Base-by-base conservation (phyloP, 2,888 invertebrate genomes). In the Scaptomyza flava region DNA sequence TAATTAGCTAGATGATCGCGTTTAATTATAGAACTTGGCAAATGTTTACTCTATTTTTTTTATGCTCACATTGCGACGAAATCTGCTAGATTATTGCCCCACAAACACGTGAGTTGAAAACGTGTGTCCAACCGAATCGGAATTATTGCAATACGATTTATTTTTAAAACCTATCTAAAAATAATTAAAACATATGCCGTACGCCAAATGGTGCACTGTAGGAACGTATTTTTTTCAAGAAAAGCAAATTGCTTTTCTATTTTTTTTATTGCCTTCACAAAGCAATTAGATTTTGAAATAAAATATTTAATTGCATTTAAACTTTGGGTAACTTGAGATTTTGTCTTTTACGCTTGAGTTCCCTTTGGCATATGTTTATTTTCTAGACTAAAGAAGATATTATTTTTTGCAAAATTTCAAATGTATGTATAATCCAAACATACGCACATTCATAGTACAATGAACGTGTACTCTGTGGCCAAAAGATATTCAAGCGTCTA, bases 11-110 rank as follows among this genome's bases (percentile, higher is more conserved):
- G 60, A 63, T 47, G 59, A 53, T 31, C 17, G 56, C 14, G 47
- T 23, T 20, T 77, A 77, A 51, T 62, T 62, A 62, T 73, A 73
- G 72, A 71, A 62, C 58, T 73, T 73, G 73, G 73, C 73, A 77
- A 50, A 41, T 48, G 45, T 12, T 48, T 20, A 43, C 17, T 0
- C 12, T 12, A 12, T 12, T 5, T 14, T 12, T 12, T 34, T 27
- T 41, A 56, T 56, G 34, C 31, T 43, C 66, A 51, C 73, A 61
- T 47, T 64, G 56, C 62, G 38, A 61, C 75, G 87, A 84, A 87
- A 87, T 59, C 88, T 72, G 76, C 87, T 88, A 88, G 72, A 88
- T 81, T 88, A 88, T 78, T 83, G 87, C 76, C 67, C 53, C 73
- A 48, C 57, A 45, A 72, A 68, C 77, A 77, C 81, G 85, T 81